Evolutionary conservation across 2,888 invertebrate genomes (phyloP), one percentile per base, ranked within the genome.

Genomic region (Noctuana brunneofusca): DNA sequence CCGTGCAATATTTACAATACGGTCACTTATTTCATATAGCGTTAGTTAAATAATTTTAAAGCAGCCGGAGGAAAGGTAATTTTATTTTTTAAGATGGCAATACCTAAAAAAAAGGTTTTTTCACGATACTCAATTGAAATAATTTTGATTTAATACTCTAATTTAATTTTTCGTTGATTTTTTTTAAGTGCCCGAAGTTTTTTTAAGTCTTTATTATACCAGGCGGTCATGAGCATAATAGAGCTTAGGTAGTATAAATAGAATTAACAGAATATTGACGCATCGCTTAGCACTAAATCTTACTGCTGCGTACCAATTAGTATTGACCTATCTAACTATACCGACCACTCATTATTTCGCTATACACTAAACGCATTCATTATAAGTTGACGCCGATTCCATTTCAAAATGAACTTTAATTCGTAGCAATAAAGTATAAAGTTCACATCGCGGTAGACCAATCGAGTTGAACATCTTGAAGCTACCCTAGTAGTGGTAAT

Each of bases 401-500:
- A 48, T 24, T 35, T 8, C 1, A 60, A 54, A 48, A 24, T 54
- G 50, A 48, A 48, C 60, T 55, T 24, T 62, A 62, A 6, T 20
- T 27, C 48, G 14, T 16, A 14, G 54, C 4, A 12, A 35, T 46
- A 60, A 35, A 35, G 54, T 46, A 9, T 38, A 38, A 16, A 27
- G 18, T 62, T 32, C 14, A 54, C 4, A 48, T 35, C 55, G 38
- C 38, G 49, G 24, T 20, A 20, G 8, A 16, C 38, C 62, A 48
- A 62, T 55, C 54, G 60, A 38, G 35, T 60, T 49, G 66, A 63
- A 73, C 69, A 68, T 70, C 69, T 69, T 71, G 69, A 74, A 73
- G 71, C 74, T 75, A 76, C 75, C 74, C 77, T 78, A 75, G 76
- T 75, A 74, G 76, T 69, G 68, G 66, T 80, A 81, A 83, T 83